These are phyloP conservation scores for Galbula dea DNA, from an alignment of 2,113 vertebrate species.

Conservation along the genomic window DNA sequence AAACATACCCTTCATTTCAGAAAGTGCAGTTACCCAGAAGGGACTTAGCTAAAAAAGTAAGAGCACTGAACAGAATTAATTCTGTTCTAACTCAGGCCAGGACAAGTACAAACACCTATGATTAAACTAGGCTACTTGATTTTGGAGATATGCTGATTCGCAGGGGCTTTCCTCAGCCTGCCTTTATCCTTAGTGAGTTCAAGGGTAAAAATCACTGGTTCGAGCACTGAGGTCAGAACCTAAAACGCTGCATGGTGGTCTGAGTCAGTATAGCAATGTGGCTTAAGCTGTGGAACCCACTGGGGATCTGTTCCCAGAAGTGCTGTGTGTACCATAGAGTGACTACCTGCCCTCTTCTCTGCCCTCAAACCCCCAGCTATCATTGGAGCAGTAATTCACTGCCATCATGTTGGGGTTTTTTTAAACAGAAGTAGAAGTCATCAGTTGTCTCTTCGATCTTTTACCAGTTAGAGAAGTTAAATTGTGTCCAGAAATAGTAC, in stretches of 20 bases:
- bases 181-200: neutral
- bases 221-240: neutral
- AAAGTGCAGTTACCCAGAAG: no score
- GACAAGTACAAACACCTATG: neutral
- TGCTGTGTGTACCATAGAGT: neutral
- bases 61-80: no score
- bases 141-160: neutral
- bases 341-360: neutral
- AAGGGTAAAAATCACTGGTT: neutral
- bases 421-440: neutral
- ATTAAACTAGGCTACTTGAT: neutral
- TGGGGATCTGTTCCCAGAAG: neutral
- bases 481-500: constrained; percentile 58
- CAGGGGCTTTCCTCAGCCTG: neutral
- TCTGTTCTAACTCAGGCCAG: no score
- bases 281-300: neutral
- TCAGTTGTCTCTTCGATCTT: neutral
- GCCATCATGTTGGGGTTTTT: neutral
- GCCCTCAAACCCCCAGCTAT: neutral
- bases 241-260: neutral
- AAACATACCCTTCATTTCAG: no score
- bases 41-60: no score
- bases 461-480: constrained; percentile 8
- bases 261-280: neutral
- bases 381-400: neutral